These are phyloP conservation scores for Macroglossus sobrinus DNA, from an alignment of 2,113 vertebrate species.

Conservation along the genomic window DNA sequence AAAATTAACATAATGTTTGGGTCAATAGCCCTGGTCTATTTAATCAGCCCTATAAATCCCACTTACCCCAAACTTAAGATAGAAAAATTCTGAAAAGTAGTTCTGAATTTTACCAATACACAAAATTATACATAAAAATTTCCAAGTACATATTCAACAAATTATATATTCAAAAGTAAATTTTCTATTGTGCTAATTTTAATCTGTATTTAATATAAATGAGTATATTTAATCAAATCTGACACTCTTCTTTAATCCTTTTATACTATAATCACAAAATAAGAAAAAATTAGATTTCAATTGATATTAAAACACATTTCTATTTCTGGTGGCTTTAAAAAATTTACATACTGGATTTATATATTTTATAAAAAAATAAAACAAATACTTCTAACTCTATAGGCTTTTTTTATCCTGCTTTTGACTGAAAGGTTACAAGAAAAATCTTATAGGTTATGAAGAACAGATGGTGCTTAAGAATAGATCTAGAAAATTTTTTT, in stretches of 20 bases:
- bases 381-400: neutral
- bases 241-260: neutral
- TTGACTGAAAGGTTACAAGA: neutral
- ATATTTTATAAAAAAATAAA: neutral
- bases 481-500: neutral
- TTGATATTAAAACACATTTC: slow-evolving; percentile 19
- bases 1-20: slow-evolving; percentile 31
- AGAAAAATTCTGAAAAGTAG: slow-evolving; percentile 52
- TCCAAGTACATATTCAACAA: slow-evolving; percentile 34
- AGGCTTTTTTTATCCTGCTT: neutral
- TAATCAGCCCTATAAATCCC: neutral
- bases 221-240: slow-evolving; percentile 12
- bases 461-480: slow-evolving; percentile 6
- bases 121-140: slow-evolving; percentile 52
- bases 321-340: slow-evolving; percentile 6
- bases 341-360: neutral
- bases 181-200: slow-evolving; percentile 47
- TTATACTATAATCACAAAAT: neutral
- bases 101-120: slow-evolving; percentile 48
- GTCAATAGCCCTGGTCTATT: slow-evolving; percentile 20
- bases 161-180: slow-evolving; percentile 38
- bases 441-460: neutral
- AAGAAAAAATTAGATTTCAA: slow-evolving; percentile 35
- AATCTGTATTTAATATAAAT: slow-evolving; percentile 21
- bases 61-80: neutral